A percentile compares a stretch with the other conserved stretches of the same genome.
These are phyloP conservation scores for Trachelus iudaicus DNA, from an alignment of 2,888 invertebrate species.

Conservation along the genomic window DNA sequence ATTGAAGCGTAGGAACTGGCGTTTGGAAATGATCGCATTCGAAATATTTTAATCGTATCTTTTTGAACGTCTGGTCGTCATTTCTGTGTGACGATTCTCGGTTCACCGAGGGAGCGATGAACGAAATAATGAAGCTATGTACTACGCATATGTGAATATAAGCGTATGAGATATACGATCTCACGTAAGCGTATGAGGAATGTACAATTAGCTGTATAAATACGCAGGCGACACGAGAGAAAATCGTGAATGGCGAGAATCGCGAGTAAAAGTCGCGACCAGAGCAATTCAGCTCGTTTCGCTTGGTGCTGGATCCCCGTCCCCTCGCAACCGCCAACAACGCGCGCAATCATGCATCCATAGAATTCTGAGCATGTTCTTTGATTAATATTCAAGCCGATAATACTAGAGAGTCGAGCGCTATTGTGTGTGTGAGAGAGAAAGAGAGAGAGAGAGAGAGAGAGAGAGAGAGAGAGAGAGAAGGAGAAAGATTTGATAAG, in stretches of 20 bases:
- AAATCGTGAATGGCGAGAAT: slow-evolving; percentile 23
- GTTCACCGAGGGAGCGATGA: too few species aligned
- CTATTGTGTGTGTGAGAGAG: too few species aligned
- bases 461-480: too few species aligned
- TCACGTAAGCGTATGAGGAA: slow-evolving; percentile 38
- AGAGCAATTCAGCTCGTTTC: too few species aligned
- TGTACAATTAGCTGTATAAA: slow-evolving; percentile 44
- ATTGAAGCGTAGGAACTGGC: slow-evolving; percentile 38
- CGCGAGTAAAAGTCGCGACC: slow-evolving; percentile 36
- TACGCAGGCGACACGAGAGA: slow-evolving; percentile 27
- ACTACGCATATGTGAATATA: slow-evolving; percentile 37
- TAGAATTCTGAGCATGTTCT: too few species aligned
- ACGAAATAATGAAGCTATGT: slow-evolving; percentile 6
- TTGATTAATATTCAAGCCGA: too few species aligned
- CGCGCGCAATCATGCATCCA: too few species aligned
- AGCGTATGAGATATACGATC: slow-evolving; percentile 35
- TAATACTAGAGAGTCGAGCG: too few species aligned
- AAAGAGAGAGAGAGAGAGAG: too few species aligned
- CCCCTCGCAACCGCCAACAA: too few species aligned
- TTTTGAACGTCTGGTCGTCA: background rate
- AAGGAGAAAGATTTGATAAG: background rate
- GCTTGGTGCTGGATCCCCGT: too few species aligned
- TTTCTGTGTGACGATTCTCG: background rate
- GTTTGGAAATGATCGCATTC: slow-evolving; percentile 25
- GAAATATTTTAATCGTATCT: slow-evolving; percentile 26